A percentile compares a stretch with the other conserved stretches of the same genome.
Evolutionary conservation across 2,888 invertebrate genomes (phyloP).

Genomic region (Trichacis sp.): DNA sequence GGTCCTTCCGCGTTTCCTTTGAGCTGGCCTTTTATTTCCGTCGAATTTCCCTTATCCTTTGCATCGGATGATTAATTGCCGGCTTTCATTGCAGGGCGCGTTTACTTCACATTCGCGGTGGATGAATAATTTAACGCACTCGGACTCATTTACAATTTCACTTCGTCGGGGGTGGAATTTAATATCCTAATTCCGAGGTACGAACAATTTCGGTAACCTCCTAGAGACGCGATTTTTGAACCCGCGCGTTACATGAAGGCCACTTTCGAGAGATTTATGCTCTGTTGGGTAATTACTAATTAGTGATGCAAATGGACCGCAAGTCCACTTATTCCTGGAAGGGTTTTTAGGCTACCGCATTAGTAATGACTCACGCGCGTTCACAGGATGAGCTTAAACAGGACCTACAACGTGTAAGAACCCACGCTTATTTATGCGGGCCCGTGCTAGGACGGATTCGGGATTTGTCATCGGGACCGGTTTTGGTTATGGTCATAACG

Average conservation of each 20-base stretch:
- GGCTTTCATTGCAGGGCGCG: constrained; percentile 49
- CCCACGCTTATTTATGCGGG: constrained; percentile 24
- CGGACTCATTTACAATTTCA: constrained; percentile 8
- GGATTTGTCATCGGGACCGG: constrained; percentile 29
- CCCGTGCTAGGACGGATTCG: constrained; percentile 20
- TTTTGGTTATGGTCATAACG: constrained; percentile 22
- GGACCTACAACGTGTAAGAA: constrained; percentile 18
- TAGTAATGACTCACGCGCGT: constrained; percentile 31
- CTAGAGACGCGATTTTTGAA: no score
- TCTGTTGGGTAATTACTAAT: constrained; percentile 65
- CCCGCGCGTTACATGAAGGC: no score
- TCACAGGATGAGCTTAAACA: constrained; percentile 33
- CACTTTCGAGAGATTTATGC: constrained; percentile 46
- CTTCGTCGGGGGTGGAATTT: not conserved
- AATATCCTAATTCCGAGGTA: no score
- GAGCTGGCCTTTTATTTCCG: constrained; percentile 50
- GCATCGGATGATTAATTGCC: constrained; percentile 66
- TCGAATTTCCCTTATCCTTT: constrained; percentile 36
- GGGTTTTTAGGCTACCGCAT: constrained; percentile 30
- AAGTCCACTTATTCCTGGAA: constrained; percentile 44
- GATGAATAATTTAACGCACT: constrained; percentile 25
- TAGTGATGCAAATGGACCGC: constrained; percentile 66
- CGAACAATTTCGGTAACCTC: no score
- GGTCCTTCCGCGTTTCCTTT: constrained; percentile 62
- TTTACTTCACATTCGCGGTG: constrained; percentile 7